Evolutionary conservation across 2,888 invertebrate genomes (phyloP).

Genomic region (Perdita meconis): DNA sequence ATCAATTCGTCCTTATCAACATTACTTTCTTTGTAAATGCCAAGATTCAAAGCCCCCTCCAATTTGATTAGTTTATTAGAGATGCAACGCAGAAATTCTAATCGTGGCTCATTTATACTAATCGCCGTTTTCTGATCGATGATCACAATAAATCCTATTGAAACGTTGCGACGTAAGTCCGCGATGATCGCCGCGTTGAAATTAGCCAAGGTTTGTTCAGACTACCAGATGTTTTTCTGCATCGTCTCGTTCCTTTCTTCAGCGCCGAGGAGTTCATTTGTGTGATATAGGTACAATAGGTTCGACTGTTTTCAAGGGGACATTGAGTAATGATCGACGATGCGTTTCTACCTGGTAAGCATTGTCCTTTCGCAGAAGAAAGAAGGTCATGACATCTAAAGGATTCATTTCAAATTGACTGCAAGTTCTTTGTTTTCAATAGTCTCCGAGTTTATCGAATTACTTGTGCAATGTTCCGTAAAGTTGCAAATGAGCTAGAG

Average conservation of each 20-base stretch:
- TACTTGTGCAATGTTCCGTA: not conserved
- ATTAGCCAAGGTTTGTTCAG: constrained; percentile 33
- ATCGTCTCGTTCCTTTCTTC: constrained; percentile 22
- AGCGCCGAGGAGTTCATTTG: constrained; percentile 53
- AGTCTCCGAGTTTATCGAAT: not conserved
- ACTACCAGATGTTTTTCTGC: constrained; percentile 12
- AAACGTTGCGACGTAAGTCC: constrained; percentile 17
- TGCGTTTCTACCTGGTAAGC: constrained; percentile 40
- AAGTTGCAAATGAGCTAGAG: not conserved
- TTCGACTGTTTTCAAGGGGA: constrained; percentile 46
- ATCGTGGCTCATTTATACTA: constrained; percentile 26
- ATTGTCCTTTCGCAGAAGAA: constrained; percentile 58
- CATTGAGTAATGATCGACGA: constrained; percentile 68
- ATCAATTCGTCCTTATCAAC: no score
- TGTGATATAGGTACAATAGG: constrained; percentile 44
- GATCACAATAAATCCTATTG: constrained; percentile 37
- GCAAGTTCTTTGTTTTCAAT: constrained; percentile 27
- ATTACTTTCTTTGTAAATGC: no score
- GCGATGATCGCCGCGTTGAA: constrained; percentile 12
- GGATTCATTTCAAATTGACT: constrained; percentile 30
- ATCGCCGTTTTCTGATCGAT: constrained; percentile 38
- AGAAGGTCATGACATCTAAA: constrained; percentile 48
- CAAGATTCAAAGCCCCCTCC: not conserved
- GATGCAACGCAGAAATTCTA: not conserved
- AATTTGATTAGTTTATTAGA: not conserved